Evolutionary conservation across 2,113 vertebrate genomes (phyloP).

Genomic region (Anas platyrhynchos): DNA sequence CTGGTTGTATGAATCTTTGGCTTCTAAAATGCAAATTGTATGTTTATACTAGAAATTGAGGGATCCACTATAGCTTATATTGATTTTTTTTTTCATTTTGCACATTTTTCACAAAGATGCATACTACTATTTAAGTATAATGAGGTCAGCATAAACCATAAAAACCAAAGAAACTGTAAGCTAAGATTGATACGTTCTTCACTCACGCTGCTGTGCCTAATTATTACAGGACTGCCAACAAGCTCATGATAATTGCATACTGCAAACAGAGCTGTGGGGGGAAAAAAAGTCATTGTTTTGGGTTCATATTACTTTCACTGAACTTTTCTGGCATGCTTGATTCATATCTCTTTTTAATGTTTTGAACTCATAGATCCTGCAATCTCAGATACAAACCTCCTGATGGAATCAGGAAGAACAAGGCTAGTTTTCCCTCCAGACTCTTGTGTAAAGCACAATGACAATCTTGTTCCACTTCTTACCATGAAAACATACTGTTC

Average conservation of each 20-base stretch:
- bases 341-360: neutral
- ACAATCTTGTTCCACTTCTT: neutral
- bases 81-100: neutral
- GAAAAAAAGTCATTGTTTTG: neutral
- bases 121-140: neutral
- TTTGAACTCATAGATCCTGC: neutral
- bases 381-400: conserved; percentile 6
- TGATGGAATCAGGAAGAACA: neutral
- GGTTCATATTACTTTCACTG: neutral
- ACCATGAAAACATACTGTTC: neutral
- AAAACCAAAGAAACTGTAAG: conserved; percentile 3
- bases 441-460: neutral
- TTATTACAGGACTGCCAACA: conserved; percentile 25
- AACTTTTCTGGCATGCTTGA: conserved; percentile 10
- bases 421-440: neutral
- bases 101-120: neutral
- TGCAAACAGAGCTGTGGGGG: neutral
- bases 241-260: conserved; percentile 16
- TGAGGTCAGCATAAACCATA: neutral
- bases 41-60: neutral
- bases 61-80: neutral
- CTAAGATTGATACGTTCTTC: conserved; percentile 25
- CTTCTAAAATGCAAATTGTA: neutral
- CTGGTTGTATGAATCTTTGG: neutral
- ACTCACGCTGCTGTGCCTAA: conserved; percentile 1